Evolutionary conservation across 2,888 invertebrate genomes (phyloP).

Genomic region (Chouioia cunea): DNA sequence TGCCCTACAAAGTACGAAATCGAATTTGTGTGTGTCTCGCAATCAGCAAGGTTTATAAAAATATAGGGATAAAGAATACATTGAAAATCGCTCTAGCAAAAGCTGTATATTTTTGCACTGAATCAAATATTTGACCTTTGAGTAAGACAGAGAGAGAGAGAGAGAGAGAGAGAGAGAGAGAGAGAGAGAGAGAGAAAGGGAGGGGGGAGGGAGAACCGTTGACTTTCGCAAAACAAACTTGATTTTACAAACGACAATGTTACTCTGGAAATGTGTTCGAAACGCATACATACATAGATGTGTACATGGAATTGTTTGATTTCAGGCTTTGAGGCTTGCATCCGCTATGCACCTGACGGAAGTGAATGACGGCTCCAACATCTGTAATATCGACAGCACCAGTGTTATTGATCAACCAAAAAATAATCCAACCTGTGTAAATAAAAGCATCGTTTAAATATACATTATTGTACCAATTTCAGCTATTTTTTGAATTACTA

Average conservation of each 20-base stretch:
- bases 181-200: too few species aligned
- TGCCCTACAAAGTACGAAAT: background rate
- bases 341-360: slow-evolving; percentile 57
- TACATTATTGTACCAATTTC: background rate
- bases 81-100: too few species aligned
- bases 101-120: too few species aligned
- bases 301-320: slow-evolving; percentile 5
- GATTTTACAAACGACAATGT: too few species aligned
- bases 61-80: background rate
- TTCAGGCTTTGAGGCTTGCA: slow-evolving; percentile 57
- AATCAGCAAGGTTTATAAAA: slow-evolving; percentile 1
- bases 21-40: background rate
- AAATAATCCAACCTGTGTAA: too few species aligned
- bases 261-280: too few species aligned
- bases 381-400: slow-evolving; percentile 10
- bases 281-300: background rate
- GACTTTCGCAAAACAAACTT: too few species aligned
- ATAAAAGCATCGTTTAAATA: background rate
- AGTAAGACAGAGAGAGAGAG: too few species aligned
- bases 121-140: too few species aligned
- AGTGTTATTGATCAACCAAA: background rate
- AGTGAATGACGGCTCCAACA: slow-evolving; percentile 50
- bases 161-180: too few species aligned
- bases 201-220: too few species aligned
- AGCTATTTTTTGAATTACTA: background rate